These are phyloP conservation scores for Melinopterus prodromus DNA, from an alignment of 2,888 invertebrate genomes.

Conservation along the genomic window DNA sequence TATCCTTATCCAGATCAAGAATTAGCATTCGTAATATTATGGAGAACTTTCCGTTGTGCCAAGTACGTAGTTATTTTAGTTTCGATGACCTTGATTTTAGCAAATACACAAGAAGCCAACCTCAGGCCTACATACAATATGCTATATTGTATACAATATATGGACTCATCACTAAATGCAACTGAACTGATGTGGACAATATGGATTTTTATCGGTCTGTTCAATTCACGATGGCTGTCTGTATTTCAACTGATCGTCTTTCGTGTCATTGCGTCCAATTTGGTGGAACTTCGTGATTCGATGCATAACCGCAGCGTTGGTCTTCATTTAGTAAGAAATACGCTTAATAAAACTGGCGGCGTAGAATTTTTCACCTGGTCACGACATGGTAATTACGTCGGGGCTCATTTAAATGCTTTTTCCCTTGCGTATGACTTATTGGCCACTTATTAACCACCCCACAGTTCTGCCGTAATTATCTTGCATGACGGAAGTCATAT, in stretches of 20 bases:
- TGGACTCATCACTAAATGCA: no score
- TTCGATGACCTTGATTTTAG: no score
- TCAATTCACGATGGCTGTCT: background rate
- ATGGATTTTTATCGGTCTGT: background rate
- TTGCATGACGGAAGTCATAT: slow-evolving; percentile 41
- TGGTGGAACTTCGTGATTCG: background rate
- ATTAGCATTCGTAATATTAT: no score
- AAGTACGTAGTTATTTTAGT: no score
- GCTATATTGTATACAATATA: no score
- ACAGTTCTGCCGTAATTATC: slow-evolving; percentile 29
- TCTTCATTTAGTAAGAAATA: background rate
- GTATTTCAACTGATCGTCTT: background rate
- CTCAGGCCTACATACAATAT: no score
- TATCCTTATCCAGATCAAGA: no score
- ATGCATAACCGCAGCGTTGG: background rate
- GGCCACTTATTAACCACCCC: background rate
- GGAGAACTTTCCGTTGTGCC: no score
- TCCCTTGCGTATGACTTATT: slow-evolving; percentile 4
- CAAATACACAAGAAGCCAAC: no score
- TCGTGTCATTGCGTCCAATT: slow-evolving; percentile 11
- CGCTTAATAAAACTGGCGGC: background rate
- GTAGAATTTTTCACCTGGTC: background rate
- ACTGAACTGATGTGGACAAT: background rate
- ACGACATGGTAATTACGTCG: background rate
- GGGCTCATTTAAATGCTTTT: background rate